Conservation (phyloP, 2,113 vertebrate species). For the Turdus rufiventris region DNA sequence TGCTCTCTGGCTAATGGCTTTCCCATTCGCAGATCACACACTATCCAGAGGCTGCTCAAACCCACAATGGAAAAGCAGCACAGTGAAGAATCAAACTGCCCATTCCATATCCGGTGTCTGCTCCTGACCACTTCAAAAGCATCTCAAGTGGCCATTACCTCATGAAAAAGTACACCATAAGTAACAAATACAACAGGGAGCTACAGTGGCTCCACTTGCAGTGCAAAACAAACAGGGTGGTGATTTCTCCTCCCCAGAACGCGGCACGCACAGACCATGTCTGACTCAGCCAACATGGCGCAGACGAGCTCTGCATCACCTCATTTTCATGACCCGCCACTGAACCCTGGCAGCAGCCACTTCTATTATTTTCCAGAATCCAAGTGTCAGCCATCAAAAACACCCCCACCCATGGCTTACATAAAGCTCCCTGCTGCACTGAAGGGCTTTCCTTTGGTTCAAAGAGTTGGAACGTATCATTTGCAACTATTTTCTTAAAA, state of each 20-base stretch:
- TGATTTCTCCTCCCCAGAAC: neutral
- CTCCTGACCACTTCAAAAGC: neutral
- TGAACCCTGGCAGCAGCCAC: neutral
- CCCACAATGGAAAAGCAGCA: neutral
- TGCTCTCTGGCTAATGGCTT: neutral
- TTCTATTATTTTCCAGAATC: neutral
- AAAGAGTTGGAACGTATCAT: neutral
- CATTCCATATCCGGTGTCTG: rapidly evolving
- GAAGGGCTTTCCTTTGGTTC: neutral
- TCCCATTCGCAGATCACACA: neutral
- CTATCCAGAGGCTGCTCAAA: neutral
- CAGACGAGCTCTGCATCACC: neutral
- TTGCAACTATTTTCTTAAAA: neutral
- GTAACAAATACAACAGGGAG: neutral
- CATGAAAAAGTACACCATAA: neutral
- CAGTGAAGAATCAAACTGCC: neutral
- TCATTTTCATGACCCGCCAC: neutral
- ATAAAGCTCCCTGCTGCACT: neutral
- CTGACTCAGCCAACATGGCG: neutral
- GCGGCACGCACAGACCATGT: rapidly evolving
- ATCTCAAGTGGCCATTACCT: neutral
- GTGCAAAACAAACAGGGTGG: neutral
- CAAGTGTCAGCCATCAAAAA: neutral
- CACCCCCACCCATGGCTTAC: neutral
- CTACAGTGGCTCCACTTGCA: neutral